Base-by-base conservation (phyloP, 2,113 vertebrate species). In the Lota lota region DNA sequence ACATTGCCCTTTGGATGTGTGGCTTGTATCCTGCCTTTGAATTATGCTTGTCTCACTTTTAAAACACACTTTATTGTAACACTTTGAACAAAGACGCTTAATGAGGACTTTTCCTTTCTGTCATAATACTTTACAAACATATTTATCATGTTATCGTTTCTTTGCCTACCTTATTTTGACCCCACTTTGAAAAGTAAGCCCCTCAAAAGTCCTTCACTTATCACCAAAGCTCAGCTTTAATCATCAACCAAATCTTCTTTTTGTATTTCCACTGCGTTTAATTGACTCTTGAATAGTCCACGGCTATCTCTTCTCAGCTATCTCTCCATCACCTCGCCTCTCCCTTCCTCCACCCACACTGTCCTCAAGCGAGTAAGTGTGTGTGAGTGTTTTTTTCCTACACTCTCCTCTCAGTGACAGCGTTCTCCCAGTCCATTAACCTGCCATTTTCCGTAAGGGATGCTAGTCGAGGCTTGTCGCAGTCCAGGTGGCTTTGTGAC, bases 401-500 rank as follows among this genome's bases (percentile, higher is more conserved):
- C 58, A 20, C 3, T 73, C 4, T 15, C 7, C 28, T n/a, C 24
- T 5, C 61, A n/a, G 8, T 40, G 5, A 8, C 58, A 21, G 58
- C 15, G n/a, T 6, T 12, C 58, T 59, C 58, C 69, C 66, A 83
- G 89, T 83, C 69, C 66, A 83, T 90, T 83, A 84, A 72, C 53
- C 63, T 67, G 73, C 78, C 74, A 69, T 79, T 83, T 85, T 89
- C 79, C 60, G 75, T 66, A 80, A 77, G 40, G 40, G 40, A 47
- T 47, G 78, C 80, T 70, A 63, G 51, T 76, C 67, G 63, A 69
- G 22, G 69, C 22, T 66, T 87, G 86, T 83, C 64, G 28, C 76
- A 82, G 79, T 82, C 87, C 89, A 86, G 87, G 87, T 88, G 89
- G 83, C 74, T 68, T 69, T 79, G 74, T 72, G 76, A 70, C 76